Evolutionary conservation across 1,140 invertebrate genomes (phyloP), one percentile per base, ranked within the genome.

Genomic region (Carposina sasakii): DNA sequence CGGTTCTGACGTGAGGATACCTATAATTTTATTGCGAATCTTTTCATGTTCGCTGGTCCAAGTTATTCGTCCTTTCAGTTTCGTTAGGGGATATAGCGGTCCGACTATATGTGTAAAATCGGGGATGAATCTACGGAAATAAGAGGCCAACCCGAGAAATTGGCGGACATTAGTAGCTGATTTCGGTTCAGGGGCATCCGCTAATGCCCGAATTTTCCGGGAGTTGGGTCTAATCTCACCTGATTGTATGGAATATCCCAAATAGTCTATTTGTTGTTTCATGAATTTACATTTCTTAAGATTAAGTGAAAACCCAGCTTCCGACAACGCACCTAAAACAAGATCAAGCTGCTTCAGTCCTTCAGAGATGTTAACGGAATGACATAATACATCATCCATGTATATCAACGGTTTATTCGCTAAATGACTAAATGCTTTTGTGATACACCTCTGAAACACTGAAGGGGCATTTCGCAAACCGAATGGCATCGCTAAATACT

Each of bases 361-460:
- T 19, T 40, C 37, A 40, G 17, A 19, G 5, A 40, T 19, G 9
- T 19, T 19, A 10, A 6, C 17, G 20, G 31, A 33, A 33, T 33
- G 15, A 33, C 31, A 33, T 33, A 33, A 13, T 2, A 24, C 39
- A 17, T 41, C 39, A 22, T 24, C 39, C 20, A 41, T 41, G 22
- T 41, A 41, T 23, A 33, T 33, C 31, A 33, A 15, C 3, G 13
- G 21, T 16, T 16, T 15, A 50, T 50, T 20, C 15, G 37, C 6
- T 3, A 55, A 21, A 26, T 48, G 47, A 24, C 36, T 23, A 2
- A 52, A 15, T 9, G 48, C 54, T 22, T 19, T 48, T 9, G 51
- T 64, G n/a, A 69, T 57, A 45, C 52, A 55, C 31, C 58, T 48
- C 40, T 67, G 61, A 49, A 70, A 71, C 12, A 70, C 59, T 8